phyloP scores from a whole-genome alignment of 1,140 invertebrate genomes.

The Caenorhabditis briggsae region DNA sequence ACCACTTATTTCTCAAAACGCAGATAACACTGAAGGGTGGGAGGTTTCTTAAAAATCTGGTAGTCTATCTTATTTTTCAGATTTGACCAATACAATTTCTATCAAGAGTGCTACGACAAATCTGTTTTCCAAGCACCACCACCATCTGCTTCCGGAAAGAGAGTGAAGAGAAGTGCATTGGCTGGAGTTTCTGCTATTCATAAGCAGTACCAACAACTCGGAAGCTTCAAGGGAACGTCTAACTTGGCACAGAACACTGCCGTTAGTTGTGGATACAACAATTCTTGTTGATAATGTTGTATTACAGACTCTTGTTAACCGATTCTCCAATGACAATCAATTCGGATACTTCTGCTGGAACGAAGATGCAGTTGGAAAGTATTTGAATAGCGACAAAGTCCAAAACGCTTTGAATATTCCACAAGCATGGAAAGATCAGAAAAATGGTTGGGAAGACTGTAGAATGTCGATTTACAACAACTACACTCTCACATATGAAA shows the following conservation, averaged over 20 bases:
- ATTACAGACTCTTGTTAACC: constrained; percentile 55
- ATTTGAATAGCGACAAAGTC: constrained; percentile 62
- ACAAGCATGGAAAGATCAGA: constrained; percentile 56
- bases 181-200: constrained; percentile 11
- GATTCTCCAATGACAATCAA: constrained; percentile 65
- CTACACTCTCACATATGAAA: constrained; percentile 57
- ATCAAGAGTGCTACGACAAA: constrained; percentile 64
- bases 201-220: constrained; percentile 12
- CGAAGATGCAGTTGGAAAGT: constrained; percentile 60
- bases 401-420: constrained; percentile 64
- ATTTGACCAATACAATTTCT: constrained; percentile 67
- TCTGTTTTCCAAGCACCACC: constrained; percentile 37
- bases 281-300: too few relatives aligned
- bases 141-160: background rate
- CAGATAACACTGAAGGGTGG: background rate
- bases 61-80: background rate
- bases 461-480: constrained; percentile 64
- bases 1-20: constrained; percentile 54
- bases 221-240: background rate
- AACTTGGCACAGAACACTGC: constrained; percentile 53
- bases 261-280: background rate
- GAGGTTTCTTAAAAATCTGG: background rate
- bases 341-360: constrained; percentile 67
- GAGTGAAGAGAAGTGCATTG: constrained; percentile 18
- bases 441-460: constrained; percentile 59